Base-by-base conservation (phyloP, 2,797 vertebrate species). In the Urocyon cinereoargenteus region DNA sequence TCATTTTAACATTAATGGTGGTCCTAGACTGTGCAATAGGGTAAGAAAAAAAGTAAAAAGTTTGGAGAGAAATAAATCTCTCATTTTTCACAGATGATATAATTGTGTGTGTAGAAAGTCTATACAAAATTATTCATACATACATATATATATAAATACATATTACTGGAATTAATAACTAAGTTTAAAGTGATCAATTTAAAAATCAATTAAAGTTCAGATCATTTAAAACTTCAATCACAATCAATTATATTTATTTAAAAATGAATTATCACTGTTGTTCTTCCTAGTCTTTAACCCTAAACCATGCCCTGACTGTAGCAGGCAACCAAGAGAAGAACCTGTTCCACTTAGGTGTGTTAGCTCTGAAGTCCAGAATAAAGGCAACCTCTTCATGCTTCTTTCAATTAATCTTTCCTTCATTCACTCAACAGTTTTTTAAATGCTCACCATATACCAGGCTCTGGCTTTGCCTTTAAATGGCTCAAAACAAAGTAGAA, bases 141-240 rank as follows among this genome's bases (percentile, higher is more conserved):
- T 84, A 79, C 79, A 72, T 45, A 45, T 45, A 45, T 45, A 45
- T 45, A 45, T 45, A 45, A 45, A 45, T 45, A 45, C 40, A 8
- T 45, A 45, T 86, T 75, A 77, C 72, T 64, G 28, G 26, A 84
- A 77, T 86, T 82, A 68, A n/a, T 86, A 86, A 16, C 16, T 79
- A 51, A 49, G 28, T 61, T 85, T 95, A 40, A 57, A 1, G 49
- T 45, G 12, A 3, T 49, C 36, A 90, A 59, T 75, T 94, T 94
- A 57, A 85, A 91, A 84, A 84, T 59, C n/a, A 90, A 21, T 64
- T 77, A 18, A 90, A 78, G 85, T 61, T 88, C 89, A 82, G 90
- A 83, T 51, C 3, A 61, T 49, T 86, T 57, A 59, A 77, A 91
- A 66, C 6, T 0, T 77, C 40, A 79, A 40, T 28, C 95, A 82